Percentiles rank a stretch among this genome's conserved stretches.
These are phyloP conservation scores for Triplophysa tibetana DNA, from an alignment of 2,113 vertebrate species.

Conservation along the genomic window DNA sequence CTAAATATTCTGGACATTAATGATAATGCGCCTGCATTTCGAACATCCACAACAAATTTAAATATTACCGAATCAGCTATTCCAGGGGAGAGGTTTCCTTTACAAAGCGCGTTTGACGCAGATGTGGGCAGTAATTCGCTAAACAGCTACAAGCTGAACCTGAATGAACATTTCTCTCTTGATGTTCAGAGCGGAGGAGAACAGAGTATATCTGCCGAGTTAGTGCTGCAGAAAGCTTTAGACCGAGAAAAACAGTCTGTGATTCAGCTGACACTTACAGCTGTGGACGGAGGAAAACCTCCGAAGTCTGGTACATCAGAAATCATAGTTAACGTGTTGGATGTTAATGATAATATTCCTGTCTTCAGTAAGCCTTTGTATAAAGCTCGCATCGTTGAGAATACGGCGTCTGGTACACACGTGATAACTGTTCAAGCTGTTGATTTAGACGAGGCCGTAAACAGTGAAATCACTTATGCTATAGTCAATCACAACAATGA, in stretches of 20 bases:
- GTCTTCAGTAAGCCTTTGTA: constrained; percentile 70
- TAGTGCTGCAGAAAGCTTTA: constrained; percentile 76
- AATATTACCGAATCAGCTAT: constrained; percentile 68
- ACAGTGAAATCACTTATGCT: constrained; percentile 59
- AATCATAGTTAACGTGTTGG: constrained; percentile 72
- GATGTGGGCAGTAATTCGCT: constrained; percentile 70
- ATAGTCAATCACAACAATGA: constrained; percentile 64
- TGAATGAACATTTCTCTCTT: constrained; percentile 70
- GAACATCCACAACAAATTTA: constrained; percentile 36
- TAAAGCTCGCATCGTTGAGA: constrained; percentile 68
- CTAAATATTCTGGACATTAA: constrained; percentile 55
- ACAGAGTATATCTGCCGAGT: constrained; percentile 68
- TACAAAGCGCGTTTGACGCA: constrained; percentile 74
- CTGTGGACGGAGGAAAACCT: constrained; percentile 73
- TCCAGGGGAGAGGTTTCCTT: constrained; percentile 66
- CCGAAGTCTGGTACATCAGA: constrained; percentile 62
- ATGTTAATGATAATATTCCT: constrained; percentile 81
- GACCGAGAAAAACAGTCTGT: constrained; percentile 71
- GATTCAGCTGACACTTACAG: constrained; percentile 62
- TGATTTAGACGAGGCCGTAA: constrained; percentile 74
- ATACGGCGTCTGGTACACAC: constrained; percentile 56
- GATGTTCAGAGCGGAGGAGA: constrained; percentile 72
- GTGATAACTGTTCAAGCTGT: constrained; percentile 68
- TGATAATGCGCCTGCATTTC: constrained; percentile 53
- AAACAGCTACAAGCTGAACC: constrained; percentile 74